Conservation (phyloP, 2,113 vertebrate genomes). For the Hiodon alosoides region DNA sequence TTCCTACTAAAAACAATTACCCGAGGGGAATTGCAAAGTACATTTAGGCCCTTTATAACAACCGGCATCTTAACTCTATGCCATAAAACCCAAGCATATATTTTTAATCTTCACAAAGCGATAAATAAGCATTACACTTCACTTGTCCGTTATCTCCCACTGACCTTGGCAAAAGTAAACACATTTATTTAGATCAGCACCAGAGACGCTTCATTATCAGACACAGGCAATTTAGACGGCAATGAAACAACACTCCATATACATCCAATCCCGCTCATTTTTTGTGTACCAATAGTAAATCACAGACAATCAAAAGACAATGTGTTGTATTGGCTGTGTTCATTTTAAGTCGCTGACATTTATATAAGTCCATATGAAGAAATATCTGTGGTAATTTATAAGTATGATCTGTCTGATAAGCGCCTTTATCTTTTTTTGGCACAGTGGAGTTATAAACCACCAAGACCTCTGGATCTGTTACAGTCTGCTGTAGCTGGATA, state of each 20-base stretch:
- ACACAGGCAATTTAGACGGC: too few species aligned
- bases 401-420: neutral
- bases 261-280: too few species aligned
- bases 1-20: neutral
- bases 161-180: too few species aligned
- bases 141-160: too few species aligned
- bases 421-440: neutral
- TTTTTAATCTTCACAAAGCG: too few species aligned
- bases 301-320: neutral
- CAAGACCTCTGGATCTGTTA: neutral
- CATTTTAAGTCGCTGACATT: neutral
- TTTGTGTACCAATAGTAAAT: neutral
- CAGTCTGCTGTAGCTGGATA: neutral
- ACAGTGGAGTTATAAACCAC: neutral
- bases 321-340: neutral
- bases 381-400: neutral
- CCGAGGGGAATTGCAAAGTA: neutral
- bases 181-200: too few species aligned
- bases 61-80: neutral
- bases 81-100: too few species aligned
- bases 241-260: too few species aligned
- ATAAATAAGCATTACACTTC: too few species aligned
- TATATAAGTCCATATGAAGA: neutral
- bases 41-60: neutral
- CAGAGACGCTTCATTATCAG: too few species aligned